Conservation (phyloP, 2,113 vertebrate genomes). For the Oryzias woworae region DNA sequence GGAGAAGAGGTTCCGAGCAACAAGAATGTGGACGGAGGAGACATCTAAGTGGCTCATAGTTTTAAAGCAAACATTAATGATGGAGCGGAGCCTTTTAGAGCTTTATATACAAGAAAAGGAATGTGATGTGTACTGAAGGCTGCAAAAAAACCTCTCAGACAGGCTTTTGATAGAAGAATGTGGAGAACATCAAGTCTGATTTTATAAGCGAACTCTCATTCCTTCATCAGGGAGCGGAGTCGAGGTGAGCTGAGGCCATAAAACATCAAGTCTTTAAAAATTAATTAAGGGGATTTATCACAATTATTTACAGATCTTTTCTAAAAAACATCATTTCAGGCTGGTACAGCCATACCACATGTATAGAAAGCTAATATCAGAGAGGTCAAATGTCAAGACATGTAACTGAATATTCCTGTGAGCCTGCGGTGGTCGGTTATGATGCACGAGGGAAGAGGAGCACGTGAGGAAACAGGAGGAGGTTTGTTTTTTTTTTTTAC, state of each 20-base stretch:
- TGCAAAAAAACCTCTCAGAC: too few species aligned
- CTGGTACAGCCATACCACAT: background rate
- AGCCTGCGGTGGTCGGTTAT: constrained; percentile 24
- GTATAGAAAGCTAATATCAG: background rate
- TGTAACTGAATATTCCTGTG: constrained; percentile 43
- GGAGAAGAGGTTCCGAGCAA: background rate
- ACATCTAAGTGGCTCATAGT: constrained; percentile 17
- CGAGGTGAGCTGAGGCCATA: too few species aligned
- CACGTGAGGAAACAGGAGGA: background rate
- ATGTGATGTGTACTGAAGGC: background rate
- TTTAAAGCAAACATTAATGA: constrained; percentile 18
- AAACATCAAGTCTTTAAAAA: too few species aligned
- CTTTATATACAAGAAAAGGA: constrained; percentile 1
- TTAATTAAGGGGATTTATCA: too few species aligned
- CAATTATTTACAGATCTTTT: too few species aligned
- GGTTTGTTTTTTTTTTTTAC: too few species aligned
- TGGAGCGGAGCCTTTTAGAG: constrained; percentile 4
- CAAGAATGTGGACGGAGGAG: constrained; percentile 14
- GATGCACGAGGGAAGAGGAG: constrained; percentile 14
- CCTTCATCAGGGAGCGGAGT: too few species aligned
- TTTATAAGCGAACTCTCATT: too few species aligned
- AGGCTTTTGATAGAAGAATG: too few species aligned
- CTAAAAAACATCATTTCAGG: background rate
- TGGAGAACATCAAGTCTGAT: too few species aligned
- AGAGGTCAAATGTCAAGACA: constrained; percentile 33